Evolutionary conservation across 2,888 invertebrate species (phyloP), one percentile per base, ranked within the genome.

Genomic region (Synergus gifuensis): DNA sequence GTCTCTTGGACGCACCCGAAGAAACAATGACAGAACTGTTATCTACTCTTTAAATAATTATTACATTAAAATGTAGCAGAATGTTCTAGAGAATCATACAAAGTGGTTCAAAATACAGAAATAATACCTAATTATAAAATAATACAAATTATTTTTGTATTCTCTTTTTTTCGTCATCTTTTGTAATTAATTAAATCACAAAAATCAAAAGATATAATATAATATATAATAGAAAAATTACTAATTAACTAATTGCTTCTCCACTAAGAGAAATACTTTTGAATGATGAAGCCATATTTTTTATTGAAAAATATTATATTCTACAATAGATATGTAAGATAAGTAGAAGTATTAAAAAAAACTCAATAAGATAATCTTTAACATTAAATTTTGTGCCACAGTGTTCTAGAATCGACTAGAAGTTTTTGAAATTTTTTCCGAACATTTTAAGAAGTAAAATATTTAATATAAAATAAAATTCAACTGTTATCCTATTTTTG

Each of bases 1-100:
- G 86, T 87, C 86, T 87, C 84, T 85, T 80, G 67, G 76, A 83
- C 85, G 87, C 87, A 86, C 87, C 85, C 84, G 83, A 86, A 82
- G 82, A 87, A 86, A 87, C 83, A 84, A 85, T 66, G 77, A 84
- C 81, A 54, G 14, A 62, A 58, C 11, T 8, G 18, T 58, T 62
- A 28, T 67, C 22, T 46, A 22, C 46, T 73, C 36, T 73, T n/a
- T n/a, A 36, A 58, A 36, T 73, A 54, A 36, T 28, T 54, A 54
- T 28, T 54, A 54, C 36, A 73, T 73, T 36, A n/a, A 18, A 73
- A 54, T 58, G 54, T 73, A 36, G 22, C 36, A n/a, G 5, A 54
- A 73, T 54, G 4, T 44, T 44, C 14, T 12, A 46, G 18, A 66
- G 4, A 5, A 12, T 62, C 12, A 12, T 28, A 28, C 44, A 22